Evolutionary conservation across 2,797 vertebrate genomes (phyloP), one percentile per base, ranked within the genome.

Genomic region (Oreortyx pictus): DNA sequence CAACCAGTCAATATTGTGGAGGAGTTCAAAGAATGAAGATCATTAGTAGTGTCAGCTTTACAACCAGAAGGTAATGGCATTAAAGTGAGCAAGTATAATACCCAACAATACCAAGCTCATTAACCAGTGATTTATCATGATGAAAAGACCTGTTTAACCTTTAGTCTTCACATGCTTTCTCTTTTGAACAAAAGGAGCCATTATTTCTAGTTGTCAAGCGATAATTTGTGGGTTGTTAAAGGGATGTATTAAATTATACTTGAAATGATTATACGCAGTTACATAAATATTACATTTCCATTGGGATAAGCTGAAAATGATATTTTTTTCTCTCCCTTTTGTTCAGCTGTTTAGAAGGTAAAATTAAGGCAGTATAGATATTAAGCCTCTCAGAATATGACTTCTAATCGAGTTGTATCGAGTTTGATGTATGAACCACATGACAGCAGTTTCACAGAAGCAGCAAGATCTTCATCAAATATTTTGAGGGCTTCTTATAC

Each of bases 91-190:
- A 98, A 97, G 97, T 95, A 98, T 98, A 98, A 98, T 97, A 96
- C 93, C 82, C 97, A 96, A 98, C 98, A 99, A 99, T 98, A 96
- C 98, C 97, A 96, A 97, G 97, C 98, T 99, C 98, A 99, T 99
- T 99, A 99, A 99, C 98, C 97, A 98, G 98, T 99, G 98, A 99
- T 99, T 99, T 99, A 99, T 99, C 99, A 99, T 98, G 98, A 98
- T 99, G 98, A 98, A 99, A 98, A 98, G 98, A 98, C 98, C 98
- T 97, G 98, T 98, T 99, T 98, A 99, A 98, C 98, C 98, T 98
- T 98, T 98, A 98, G 97, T 97, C 98, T 98, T 97, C 98, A 97
- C 94, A 97, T 96, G 97, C 96, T 97, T 97, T 97, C 95, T 96
- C 90, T 95, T 97, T 97, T 97, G 95, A 97, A 98, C 98, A 98